A percentile compares a stretch with the other conserved stretches of the same genome.
Conservation (phyloP, 2,888 invertebrate genomes). For the Biston betularia region DNA sequence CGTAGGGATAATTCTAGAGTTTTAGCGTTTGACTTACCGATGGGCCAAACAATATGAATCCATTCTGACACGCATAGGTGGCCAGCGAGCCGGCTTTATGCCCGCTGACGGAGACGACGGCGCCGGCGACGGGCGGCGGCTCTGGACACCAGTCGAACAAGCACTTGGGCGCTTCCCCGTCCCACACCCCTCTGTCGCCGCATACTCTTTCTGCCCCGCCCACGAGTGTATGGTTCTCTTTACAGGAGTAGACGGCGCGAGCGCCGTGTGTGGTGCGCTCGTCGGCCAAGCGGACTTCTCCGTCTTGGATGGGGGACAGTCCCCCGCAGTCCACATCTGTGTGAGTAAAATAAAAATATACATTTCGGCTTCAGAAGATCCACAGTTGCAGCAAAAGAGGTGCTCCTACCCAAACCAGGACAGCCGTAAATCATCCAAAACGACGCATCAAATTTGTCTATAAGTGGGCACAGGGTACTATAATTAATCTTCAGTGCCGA, state of each 20-base stretch:
- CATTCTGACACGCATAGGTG: slow-evolving; percentile 92
- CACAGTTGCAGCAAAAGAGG: too few species aligned
- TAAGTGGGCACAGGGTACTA: too few species aligned
- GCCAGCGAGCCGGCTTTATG: slow-evolving; percentile 93
- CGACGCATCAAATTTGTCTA: too few species aligned
- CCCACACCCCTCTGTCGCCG: slow-evolving; percentile 91
- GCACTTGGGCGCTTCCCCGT: slow-evolving; percentile 92
- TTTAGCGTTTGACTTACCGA: slow-evolving; percentile 83
- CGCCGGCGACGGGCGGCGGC: slow-evolving; percentile 92
- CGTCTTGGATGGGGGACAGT: slow-evolving; percentile 89
- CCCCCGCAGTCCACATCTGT: slow-evolving; percentile 94
- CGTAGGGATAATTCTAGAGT: too few species aligned
- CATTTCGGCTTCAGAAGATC: too few species aligned
- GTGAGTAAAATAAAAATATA: slow-evolving; percentile 38
- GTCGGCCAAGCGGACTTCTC: slow-evolving; percentile 88
- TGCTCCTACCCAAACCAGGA: too few species aligned
- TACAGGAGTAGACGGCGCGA: slow-evolving; percentile 91
- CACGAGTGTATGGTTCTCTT: slow-evolving; percentile 94
- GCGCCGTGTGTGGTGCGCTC: slow-evolving; percentile 93
- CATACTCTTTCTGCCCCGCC: slow-evolving; percentile 91
- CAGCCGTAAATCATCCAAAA: too few species aligned
- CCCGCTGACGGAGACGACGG: slow-evolving; percentile 89
- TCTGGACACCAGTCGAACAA: slow-evolving; percentile 95
- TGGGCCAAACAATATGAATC: slow-evolving; percentile 93
- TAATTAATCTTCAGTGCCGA: too few species aligned